A percentile compares a stretch with the other conserved stretches of the same genome.
Evolutionary conservation across 1,140 invertebrate species (phyloP).

Genomic region (Mizuhopecten yessoensis): DNA sequence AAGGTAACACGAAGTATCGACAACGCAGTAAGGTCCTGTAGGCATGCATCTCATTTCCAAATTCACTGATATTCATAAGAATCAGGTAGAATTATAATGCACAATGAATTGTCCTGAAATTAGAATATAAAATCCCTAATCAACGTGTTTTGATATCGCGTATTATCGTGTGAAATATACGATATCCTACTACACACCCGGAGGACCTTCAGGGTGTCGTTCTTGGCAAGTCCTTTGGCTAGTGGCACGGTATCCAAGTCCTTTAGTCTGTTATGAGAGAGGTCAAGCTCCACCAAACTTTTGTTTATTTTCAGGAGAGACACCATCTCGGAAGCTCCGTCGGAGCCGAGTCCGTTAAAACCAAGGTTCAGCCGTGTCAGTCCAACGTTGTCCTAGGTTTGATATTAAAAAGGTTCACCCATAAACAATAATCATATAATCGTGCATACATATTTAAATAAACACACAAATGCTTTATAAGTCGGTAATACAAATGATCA

Average conservation of each 20-base stretch:
- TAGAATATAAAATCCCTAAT: no score
- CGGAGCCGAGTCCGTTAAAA: slow-evolving; percentile 72
- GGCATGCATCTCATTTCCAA: no score
- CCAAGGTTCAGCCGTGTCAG: slow-evolving; percentile 65
- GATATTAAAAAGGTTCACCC: background rate
- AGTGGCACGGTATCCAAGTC: slow-evolving; percentile 61
- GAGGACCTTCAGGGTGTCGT: slow-evolving; percentile 67
- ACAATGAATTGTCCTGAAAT: no score
- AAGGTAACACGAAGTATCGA: no score
- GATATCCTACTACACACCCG: slow-evolving; percentile 66
- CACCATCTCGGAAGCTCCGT: slow-evolving; percentile 65
- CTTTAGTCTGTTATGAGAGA: slow-evolving; percentile 73
- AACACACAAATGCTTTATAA: no score
- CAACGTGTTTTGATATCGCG: no score
- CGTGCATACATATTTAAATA: no score
- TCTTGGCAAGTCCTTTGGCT: slow-evolving; percentile 59
- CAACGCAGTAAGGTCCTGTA: no score
- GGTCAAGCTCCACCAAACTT: slow-evolving; percentile 72
- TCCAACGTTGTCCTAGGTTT: slow-evolving; percentile 69
- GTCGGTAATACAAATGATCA: no score
- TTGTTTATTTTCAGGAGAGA: slow-evolving; percentile 70
- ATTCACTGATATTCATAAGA: no score
- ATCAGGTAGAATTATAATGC: no score
- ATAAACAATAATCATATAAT: background rate
- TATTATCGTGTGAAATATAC: no score